A percentile compares a stretch with the other conserved stretches of the same genome.
phyloP scores from a whole-genome alignment of 2,888 invertebrate genomes.

The Muscina levida region DNA sequence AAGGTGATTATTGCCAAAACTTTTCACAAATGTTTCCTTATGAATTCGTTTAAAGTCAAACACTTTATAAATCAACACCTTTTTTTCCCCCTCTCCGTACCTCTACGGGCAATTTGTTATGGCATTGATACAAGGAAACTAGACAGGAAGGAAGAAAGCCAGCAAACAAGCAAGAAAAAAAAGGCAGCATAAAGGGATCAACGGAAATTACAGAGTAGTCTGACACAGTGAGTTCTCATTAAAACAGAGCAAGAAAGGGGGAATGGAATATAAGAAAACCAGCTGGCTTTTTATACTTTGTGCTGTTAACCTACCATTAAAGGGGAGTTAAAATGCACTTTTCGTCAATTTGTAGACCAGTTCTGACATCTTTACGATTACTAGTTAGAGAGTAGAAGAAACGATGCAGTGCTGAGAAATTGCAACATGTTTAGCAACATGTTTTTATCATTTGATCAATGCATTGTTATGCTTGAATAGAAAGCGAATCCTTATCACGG shows the following conservation, averaged over 20 bases:
- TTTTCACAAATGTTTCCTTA: background rate
- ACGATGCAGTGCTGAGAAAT: too few relatives aligned
- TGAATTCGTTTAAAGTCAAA: slow-evolving; percentile 41
- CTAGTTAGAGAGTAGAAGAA: slow-evolving; percentile 6
- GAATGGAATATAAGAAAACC: too few relatives aligned
- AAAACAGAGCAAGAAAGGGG: too few relatives aligned
- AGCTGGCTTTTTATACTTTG: slow-evolving; percentile 18
- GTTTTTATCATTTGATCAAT: background rate
- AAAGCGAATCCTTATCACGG: background rate
- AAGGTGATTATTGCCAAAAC: background rate
- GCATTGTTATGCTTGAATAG: background rate
- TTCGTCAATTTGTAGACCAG: background rate
- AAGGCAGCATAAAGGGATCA: too few relatives aligned
- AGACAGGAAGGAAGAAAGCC: too few relatives aligned
- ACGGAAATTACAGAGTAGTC: slow-evolving; percentile 1
- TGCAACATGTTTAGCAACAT: slow-evolving; percentile 22
- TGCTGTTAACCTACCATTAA: background rate
- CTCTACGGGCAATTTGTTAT: slow-evolving; percentile 33
- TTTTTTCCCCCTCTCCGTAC: too few relatives aligned
- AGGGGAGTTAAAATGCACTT: background rate
- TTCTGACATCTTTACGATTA: background rate
- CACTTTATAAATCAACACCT: slow-evolving; percentile 54
- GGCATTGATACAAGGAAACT: too few relatives aligned
- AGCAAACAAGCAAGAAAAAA: too few relatives aligned
- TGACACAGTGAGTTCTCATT: slow-evolving; percentile 14